Evolutionary conservation across 2,888 invertebrate genomes (phyloP).

Genomic region (Bruchidius siliquastri): DNA sequence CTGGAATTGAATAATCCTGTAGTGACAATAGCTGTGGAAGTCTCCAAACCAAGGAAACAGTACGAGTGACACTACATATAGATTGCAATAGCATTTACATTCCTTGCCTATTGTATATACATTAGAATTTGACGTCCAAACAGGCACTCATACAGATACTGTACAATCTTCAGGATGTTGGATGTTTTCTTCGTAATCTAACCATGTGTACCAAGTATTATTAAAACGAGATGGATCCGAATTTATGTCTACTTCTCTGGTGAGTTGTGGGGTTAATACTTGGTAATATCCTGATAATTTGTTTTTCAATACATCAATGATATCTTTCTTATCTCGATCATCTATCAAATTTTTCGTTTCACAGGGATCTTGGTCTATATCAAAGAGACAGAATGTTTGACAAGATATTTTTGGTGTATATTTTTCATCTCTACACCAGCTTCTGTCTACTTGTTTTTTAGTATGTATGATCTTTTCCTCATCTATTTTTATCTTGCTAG

Average conservation of each 20-base stretch:
- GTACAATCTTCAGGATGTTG: background rate
- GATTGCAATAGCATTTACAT: no score
- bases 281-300: slow-evolving; percentile 22
- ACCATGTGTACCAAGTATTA: slow-evolving; percentile 38
- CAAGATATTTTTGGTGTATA: slow-evolving; percentile 15
- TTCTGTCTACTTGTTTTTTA: slow-evolving; percentile 20
- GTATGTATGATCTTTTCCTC: slow-evolving; percentile 4
- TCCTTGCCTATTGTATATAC: no score
- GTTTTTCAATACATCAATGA: slow-evolving; percentile 23
- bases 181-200: slow-evolving; percentile 23
- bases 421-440: slow-evolving; percentile 9
- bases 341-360: slow-evolving; percentile 36
- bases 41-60: no score
- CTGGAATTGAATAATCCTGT: no score
- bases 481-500: slow-evolving; percentile 12
- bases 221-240: slow-evolving; percentile 35
- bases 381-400: slow-evolving; percentile 34
- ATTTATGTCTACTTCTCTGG: slow-evolving; percentile 24
- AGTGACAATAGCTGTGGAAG: no score
- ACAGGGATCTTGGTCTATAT: slow-evolving; percentile 38
- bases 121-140: no score
- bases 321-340: slow-evolving; percentile 13
- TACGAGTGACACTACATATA: no score
- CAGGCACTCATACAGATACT: no score
- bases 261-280: slow-evolving; percentile 29